Base-by-base conservation (phyloP, 1,140 invertebrate genomes). In the Chironomus striatipennis region DNA sequence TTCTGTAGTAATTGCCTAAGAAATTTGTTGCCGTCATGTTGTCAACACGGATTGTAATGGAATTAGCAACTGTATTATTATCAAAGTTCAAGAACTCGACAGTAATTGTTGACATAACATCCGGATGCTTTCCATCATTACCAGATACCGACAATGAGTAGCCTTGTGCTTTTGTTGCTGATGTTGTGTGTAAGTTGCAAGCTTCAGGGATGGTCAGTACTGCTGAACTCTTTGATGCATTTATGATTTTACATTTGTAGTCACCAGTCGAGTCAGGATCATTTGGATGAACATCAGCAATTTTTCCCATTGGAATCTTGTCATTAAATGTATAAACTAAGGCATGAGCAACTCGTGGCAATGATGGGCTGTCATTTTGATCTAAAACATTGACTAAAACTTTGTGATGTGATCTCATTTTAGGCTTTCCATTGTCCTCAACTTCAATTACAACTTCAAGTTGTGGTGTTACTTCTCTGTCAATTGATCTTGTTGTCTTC, bases 321-420 rank as follows among this genome's bases (percentile, higher is more conserved):
- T 89, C 88, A 78, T 93, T 91, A 77, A 92, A 92, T 0, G 91
- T 86, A 79, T 92, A 88, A 7, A 97, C 89, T 24, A 94, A 83
- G 20, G 97, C 86, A 77, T 92, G 91, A 1, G 93, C 90, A 18
- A 90, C 91, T 77, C 96, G 87, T 8, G 94, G 86, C 15, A 88
- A 89, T 0, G 95, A 96, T 6, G 95, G 94, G 79, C 90, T 95
- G 79, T 98, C 96, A 83, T 98, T 98, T 81, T 94, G 90, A 83
- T 98, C 96, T 6, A 90, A 80, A 3, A 98, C 88, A 64, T 89
- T 86, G 21, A 98, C 89, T 9, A 86, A 88, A 17, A 96, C 85
- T 10, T 86, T 85, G 78, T 93, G 91, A 77, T 91, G 89, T 8
- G 91, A 91, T 78, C 86, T 89, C 88, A 94, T 91, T 77, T 87